These are phyloP conservation scores for Habroteleia sp. DNA, from an alignment of 2,888 invertebrate genomes.

Conservation along the genomic window DNA sequence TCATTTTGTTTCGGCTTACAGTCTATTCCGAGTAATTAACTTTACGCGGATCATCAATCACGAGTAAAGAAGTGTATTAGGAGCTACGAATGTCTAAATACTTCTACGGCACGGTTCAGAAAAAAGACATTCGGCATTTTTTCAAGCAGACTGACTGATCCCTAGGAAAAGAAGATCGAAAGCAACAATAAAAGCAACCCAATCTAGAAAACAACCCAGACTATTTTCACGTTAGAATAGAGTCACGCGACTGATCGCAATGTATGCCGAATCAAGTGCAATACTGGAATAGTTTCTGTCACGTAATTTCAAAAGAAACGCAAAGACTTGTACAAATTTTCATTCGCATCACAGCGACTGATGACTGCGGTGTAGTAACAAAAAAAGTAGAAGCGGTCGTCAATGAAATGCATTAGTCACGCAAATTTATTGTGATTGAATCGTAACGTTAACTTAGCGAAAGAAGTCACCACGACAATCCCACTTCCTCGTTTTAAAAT, in stretches of 20 bases:
- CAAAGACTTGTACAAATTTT: not conserved
- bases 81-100: not conserved
- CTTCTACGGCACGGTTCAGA: not conserved
- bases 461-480: too few species aligned
- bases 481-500: too few species aligned
- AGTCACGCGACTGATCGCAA: not conserved
- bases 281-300: too few species aligned
- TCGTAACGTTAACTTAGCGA: conserved; percentile 43
- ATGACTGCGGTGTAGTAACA: too few species aligned
- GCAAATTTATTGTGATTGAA: conserved; percentile 40
- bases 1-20: conserved; percentile 31
- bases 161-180: too few species aligned
- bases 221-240: too few species aligned
- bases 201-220: too few species aligned
- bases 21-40: conserved; percentile 44
- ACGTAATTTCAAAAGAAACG: too few species aligned
- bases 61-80: conserved; percentile 7
- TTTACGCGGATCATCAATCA: conserved; percentile 38
- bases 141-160: too few species aligned
- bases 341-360: conserved; percentile 10
- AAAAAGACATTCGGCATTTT: not conserved
- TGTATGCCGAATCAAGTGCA: not conserved
- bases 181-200: too few species aligned
- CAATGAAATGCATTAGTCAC: conserved; percentile 56
- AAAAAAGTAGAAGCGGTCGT: conserved; percentile 26